phyloP scores from a whole-genome alignment of 1,140 invertebrate genomes.

The Zaprionus taronus region DNA sequence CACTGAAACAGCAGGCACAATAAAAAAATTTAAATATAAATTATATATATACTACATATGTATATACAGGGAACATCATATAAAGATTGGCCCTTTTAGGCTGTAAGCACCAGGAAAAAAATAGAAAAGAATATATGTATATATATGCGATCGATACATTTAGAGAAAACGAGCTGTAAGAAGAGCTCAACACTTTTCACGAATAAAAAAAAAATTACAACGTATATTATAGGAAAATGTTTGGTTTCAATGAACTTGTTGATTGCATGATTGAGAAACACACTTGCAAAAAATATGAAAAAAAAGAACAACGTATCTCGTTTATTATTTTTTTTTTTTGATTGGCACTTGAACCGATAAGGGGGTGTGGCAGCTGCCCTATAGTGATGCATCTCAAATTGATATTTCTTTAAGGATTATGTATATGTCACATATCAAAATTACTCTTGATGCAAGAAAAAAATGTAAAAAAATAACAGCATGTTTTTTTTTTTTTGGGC shows the following conservation, averaged over 20 bases:
- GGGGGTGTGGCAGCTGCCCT: constrained; percentile 49
- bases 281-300: constrained; percentile 13
- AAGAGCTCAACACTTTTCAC: constrained; percentile 4
- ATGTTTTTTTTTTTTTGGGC: constrained; percentile 20
- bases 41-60: constrained; percentile 13
- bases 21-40: constrained; percentile 10
- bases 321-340: constrained; percentile 20
- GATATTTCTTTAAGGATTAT: constrained; percentile 17
- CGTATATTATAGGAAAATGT: constrained; percentile 6
- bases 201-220: constrained; percentile 3
- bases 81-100: constrained; percentile 15
- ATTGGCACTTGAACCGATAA: constrained; percentile 73
- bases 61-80: constrained; percentile 11
- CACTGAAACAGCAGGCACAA: constrained; percentile 47
- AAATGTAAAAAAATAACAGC: constrained; percentile 27
- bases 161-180: neutral
- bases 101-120: constrained; percentile 38
- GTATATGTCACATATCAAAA: constrained; percentile 12
- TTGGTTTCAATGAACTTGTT: constrained; percentile 5
- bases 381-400: constrained; percentile 4
- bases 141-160: constrained; percentile 9
- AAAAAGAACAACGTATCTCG: constrained; percentile 1
- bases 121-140: constrained; percentile 29
- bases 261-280: constrained; percentile 2
- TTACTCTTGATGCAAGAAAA: constrained; percentile 6